Percentiles rank a stretch among this genome's conserved stretches.
phyloP scores from a whole-genome alignment of 2,888 invertebrate species.

The Beris chalybata region DNA sequence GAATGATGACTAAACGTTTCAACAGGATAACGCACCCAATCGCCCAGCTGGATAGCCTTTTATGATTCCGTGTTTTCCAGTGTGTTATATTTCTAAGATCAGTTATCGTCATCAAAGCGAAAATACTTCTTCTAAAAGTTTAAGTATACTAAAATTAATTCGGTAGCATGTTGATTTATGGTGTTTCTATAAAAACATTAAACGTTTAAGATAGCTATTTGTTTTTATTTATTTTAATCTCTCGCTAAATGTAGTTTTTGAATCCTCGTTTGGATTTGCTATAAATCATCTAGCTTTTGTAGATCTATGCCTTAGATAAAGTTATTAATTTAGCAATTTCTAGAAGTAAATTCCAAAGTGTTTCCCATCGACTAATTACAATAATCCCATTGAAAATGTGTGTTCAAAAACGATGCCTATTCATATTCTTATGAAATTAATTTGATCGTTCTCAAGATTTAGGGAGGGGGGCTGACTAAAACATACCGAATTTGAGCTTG shows the following conservation, averaged over 20 bases:
- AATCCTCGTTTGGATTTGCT: neutral
- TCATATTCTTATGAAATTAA: neutral
- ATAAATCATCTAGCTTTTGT: neutral
- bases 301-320: no score
- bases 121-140: constrained; percentile 19
- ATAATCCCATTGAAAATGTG: constrained; percentile 19
- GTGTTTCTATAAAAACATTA: neutral
- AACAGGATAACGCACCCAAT: constrained; percentile 31
- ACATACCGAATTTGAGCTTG: constrained; percentile 4
- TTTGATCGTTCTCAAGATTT: neutral
- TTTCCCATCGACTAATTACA: constrained; percentile 7
- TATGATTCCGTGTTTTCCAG: constrained; percentile 8
- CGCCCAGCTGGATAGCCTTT: constrained; percentile 3
- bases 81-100: constrained; percentile 17
- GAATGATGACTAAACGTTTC: constrained; percentile 30
- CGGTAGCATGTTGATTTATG: constrained; percentile 28
- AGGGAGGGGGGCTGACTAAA: constrained; percentile 17
- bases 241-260: constrained; percentile 8
- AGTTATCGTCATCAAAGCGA: constrained; percentile 1
- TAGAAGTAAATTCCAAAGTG: neutral
- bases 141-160: constrained; percentile 26
- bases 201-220: constrained; percentile 19
- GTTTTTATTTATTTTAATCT: constrained; percentile 26
- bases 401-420: constrained; percentile 1
- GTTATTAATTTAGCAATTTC: constrained; percentile 15